Percentiles rank a stretch among this genome's conserved stretches.
Evolutionary conservation across 1,140 invertebrate genomes (phyloP).

Genomic region (Sweltsa coloradensis): DNA sequence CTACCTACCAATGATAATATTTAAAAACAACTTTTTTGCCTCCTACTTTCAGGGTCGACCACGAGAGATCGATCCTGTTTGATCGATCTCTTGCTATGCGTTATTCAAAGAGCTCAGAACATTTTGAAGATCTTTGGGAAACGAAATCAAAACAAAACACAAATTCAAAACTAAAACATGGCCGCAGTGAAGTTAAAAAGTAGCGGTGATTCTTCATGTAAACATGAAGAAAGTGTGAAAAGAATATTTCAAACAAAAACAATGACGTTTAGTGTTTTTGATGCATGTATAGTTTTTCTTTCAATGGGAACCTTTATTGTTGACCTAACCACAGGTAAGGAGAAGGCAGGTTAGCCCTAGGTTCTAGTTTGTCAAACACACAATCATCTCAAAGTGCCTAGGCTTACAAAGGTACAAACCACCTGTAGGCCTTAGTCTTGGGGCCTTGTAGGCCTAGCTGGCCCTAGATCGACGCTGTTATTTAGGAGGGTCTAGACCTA

Average conservation of each 20-base stretch:
- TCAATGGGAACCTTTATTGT: conserved; percentile 7
- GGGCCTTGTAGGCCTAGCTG: not conserved
- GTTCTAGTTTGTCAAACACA: not conserved
- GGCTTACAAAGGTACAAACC: not conserved
- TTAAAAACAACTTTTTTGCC: too few species aligned
- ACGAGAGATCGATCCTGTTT: too few species aligned
- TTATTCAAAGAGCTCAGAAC: too few species aligned
- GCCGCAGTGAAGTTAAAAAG: conserved; percentile 11
- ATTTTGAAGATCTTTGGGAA: too few species aligned
- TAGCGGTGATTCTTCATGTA: not conserved
- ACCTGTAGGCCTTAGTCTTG: not conserved
- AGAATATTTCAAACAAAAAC: not conserved
- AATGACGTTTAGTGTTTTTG: conserved; percentile 2
- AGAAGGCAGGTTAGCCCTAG: not conserved
- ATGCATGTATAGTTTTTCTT: not conserved
- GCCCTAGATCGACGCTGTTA: not conserved
- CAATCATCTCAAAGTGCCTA: not conserved
- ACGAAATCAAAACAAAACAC: too few species aligned
- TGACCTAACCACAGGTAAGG: conserved; percentile 7
- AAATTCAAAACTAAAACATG: conserved; percentile 3
- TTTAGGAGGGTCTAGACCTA: not conserved
- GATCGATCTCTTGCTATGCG: too few species aligned
- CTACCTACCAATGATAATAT: too few species aligned
- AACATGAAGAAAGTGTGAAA: conserved; percentile 1
- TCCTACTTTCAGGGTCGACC: too few species aligned